Evolutionary conservation across 2,113 vertebrate species (phyloP).

Genomic region (Pterocles gutturalis): DNA sequence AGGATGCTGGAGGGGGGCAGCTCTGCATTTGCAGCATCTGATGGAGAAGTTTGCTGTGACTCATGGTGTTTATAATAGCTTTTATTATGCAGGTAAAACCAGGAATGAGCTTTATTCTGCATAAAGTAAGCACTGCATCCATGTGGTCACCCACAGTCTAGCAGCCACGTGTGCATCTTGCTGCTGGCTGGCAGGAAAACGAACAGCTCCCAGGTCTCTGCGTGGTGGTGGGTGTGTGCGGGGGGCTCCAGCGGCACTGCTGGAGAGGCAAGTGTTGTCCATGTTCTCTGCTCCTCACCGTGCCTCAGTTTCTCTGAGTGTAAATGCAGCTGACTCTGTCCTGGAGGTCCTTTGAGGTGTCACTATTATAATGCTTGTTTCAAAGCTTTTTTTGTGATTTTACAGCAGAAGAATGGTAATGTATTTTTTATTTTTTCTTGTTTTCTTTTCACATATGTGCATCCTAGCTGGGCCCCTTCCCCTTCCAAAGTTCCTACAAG

Average conservation of each 20-base stretch:
- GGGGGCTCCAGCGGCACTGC: background rate
- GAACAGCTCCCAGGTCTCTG: background rate
- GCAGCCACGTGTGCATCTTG: fast-evolving
- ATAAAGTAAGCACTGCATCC: fast-evolving
- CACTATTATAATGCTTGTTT: background rate
- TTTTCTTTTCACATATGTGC: background rate
- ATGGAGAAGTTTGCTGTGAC: background rate
- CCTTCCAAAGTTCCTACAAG: background rate
- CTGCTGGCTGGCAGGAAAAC: background rate
- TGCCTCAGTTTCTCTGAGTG: background rate
- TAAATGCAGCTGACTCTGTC: background rate
- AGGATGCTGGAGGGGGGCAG: background rate
- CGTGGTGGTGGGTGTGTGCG: fast-evolving
- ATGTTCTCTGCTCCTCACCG: background rate
- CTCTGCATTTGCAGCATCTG: background rate
- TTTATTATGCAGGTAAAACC: background rate
- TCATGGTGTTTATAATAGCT: background rate
- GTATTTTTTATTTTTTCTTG: background rate
- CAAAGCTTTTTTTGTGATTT: background rate
- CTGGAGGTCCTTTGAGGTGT: background rate
- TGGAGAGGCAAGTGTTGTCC: fast-evolving
- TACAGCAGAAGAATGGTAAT: background rate
- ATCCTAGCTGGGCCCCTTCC: background rate
- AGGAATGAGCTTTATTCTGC: background rate
- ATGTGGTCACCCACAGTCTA: fast-evolving